phyloP scores from a whole-genome alignment of 2,888 invertebrate genomes.

The Amphipoea lucens region DNA sequence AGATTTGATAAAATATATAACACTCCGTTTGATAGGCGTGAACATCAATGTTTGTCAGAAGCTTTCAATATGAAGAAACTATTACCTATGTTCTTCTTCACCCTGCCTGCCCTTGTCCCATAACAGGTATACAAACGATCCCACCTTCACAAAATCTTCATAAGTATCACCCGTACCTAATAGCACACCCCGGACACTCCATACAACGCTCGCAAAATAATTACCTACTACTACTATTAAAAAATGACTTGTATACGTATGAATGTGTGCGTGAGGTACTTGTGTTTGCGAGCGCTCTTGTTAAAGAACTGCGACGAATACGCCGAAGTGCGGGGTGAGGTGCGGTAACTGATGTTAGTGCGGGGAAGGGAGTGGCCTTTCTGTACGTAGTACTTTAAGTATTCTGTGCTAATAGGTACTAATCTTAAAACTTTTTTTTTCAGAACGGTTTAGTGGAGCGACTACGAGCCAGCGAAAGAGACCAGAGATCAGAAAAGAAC shows the following conservation, averaged over 20 bases:
- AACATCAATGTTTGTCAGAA: background rate
- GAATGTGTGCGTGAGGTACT: too few relatives aligned
- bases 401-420: too few relatives aligned
- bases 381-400: too few relatives aligned
- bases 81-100: background rate
- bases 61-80: background rate
- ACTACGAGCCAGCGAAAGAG: conserved; percentile 84
- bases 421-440: conserved; percentile 55
- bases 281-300: too few relatives aligned
- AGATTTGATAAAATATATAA: background rate
- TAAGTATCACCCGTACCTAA: background rate
- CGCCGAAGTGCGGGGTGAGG: too few relatives aligned
- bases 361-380: too few relatives aligned
- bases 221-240: too few relatives aligned
- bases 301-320: too few relatives aligned
- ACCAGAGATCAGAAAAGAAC: conserved; percentile 84
- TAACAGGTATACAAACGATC: background rate
- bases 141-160: background rate
- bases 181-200: too few relatives aligned
- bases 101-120: background rate
- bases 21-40: background rate
- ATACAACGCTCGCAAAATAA: too few relatives aligned
- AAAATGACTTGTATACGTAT: too few relatives aligned
- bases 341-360: too few relatives aligned
- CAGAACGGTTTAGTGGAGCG: conserved; percentile 87